phyloP scores from a whole-genome alignment of 2,797 vertebrate genomes.

The Orientallactaga sibirica region DNA sequence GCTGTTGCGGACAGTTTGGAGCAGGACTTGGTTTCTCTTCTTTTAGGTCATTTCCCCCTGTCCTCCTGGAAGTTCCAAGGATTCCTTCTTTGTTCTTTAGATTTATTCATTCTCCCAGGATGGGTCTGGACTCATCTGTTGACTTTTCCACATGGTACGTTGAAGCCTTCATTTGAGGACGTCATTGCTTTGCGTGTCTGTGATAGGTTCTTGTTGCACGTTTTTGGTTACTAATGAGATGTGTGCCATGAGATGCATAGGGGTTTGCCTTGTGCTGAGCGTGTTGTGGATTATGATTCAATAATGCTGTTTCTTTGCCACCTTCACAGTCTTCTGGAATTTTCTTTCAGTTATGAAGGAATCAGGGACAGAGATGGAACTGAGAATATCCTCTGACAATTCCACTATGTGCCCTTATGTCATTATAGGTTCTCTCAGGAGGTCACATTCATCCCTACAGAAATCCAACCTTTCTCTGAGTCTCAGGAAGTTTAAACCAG shows the following conservation, averaged over 20 bases:
- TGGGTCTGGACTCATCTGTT: conserved; percentile 2
- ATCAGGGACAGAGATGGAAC: not conserved
- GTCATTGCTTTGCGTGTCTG: not conserved
- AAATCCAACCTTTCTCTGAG: not conserved
- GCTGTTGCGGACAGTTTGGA: not conserved
- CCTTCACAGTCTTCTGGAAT: conserved; percentile 1
- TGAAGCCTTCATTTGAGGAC: not conserved
- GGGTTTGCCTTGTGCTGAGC: not conserved
- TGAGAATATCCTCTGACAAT: not conserved
- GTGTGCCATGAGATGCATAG: accelerated
- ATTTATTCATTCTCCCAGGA: not conserved
- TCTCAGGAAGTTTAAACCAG: not conserved
- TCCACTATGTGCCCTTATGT: too few relatives aligned
- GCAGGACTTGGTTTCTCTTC: not conserved
- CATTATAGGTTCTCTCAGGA: not conserved
- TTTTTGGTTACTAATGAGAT: not conserved
- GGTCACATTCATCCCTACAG: not conserved
- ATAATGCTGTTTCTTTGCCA: not conserved
- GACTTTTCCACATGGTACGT: not conserved
- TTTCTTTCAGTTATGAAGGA: not conserved
- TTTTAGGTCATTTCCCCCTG: not conserved
- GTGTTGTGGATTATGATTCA: not conserved
- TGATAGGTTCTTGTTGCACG: not conserved
- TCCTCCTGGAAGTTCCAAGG: not conserved
- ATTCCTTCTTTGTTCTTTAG: not conserved